Evolutionary conservation across 1,140 invertebrate genomes (phyloP).

Genomic region (Thalassaphorura encarpata): DNA sequence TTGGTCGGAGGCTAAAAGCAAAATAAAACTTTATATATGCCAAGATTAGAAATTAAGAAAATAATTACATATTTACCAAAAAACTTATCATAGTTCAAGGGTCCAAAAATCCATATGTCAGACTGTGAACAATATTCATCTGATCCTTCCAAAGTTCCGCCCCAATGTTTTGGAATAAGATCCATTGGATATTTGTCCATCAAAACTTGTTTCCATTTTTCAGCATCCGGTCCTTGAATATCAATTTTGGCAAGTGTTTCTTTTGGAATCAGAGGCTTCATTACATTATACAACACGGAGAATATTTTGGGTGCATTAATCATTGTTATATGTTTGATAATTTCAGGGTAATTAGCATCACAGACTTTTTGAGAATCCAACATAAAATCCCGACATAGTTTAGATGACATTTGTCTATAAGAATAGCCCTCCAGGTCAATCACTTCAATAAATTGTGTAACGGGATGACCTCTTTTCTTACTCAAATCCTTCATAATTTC

Average conservation of each 20-base stretch:
- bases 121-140: constrained; percentile 10
- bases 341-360: constrained; percentile 13
- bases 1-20: too few species aligned
- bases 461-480: neutral
- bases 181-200: neutral
- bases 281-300: constrained; percentile 3
- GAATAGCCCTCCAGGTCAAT: neutral
- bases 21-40: too few species aligned
- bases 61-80: too few species aligned
- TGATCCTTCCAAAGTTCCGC: constrained; percentile 3
- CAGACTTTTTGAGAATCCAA: neutral
- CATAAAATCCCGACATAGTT: neutral
- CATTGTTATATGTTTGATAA: neutral
- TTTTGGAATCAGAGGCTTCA: constrained; percentile 10
- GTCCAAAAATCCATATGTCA: constrained; percentile 1
- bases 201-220: neutral
- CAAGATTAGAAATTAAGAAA: too few species aligned
- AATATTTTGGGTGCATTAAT: constrained; percentile 16
- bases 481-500: neutral
- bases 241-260: constrained; percentile 7
- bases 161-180: constrained; percentile 1
- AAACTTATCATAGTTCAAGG: too few species aligned
- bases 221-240: neutral
- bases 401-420: constrained; percentile 3
- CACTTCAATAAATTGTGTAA: constrained; percentile 1